Conservation (phyloP, 2,113 vertebrate species). For the Castor canadensis region DNA sequence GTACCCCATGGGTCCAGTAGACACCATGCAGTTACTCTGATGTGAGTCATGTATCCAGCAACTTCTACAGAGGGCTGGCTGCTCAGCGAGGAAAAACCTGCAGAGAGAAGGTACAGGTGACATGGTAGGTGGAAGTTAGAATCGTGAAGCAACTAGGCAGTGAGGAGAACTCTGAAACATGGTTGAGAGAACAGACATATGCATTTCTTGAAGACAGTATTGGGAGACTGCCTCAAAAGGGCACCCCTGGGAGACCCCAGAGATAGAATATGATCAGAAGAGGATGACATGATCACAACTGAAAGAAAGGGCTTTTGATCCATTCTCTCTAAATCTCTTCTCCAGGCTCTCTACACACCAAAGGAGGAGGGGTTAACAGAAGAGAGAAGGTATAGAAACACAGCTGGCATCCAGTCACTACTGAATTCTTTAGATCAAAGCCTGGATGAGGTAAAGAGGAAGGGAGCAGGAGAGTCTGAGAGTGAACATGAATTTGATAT, state of each 20-base stretch:
- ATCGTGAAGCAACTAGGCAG: accelerated
- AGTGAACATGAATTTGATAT: not conserved
- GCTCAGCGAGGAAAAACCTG: not conserved
- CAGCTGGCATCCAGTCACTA: accelerated
- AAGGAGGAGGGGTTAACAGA: not conserved
- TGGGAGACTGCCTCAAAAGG: not conserved
- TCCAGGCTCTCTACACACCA: not conserved
- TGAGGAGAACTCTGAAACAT: accelerated
- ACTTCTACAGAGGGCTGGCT: not conserved
- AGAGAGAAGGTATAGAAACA: accelerated
- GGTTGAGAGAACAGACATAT: accelerated
- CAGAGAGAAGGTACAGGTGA: not conserved
- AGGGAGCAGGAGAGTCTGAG: not conserved
- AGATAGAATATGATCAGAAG: not conserved
- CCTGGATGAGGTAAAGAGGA: not conserved
- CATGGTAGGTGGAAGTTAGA: not conserved
- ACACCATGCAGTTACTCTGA: not conserved
- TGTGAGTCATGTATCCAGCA: not conserved
- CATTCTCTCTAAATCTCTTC: not conserved
- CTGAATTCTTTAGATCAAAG: not conserved
- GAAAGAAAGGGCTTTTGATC: not conserved
- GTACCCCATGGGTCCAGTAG: not conserved
- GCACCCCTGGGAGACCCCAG: not conserved
- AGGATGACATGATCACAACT: not conserved
- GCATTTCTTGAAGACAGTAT: not conserved